Percentiles rank a stretch among this genome's conserved stretches.
Evolutionary conservation across 2,888 invertebrate genomes (phyloP).

Genomic region (Rapana venosa): DNA sequence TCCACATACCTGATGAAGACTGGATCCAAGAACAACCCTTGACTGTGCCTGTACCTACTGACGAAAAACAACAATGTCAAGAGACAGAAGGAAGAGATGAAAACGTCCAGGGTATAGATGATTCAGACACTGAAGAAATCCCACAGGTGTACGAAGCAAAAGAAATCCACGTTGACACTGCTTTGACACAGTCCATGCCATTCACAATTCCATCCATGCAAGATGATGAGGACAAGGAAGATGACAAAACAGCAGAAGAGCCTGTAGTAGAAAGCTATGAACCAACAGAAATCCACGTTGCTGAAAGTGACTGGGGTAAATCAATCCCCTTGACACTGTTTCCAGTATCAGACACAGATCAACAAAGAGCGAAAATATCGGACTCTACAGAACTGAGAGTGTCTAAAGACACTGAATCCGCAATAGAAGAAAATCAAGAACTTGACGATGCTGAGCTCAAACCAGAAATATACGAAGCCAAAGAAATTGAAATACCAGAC

Average conservation of each 20-base stretch:
- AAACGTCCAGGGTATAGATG: no score
- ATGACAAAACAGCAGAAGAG: not conserved
- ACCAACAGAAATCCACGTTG: not conserved
- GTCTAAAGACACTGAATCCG: no score
- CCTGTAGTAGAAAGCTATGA: not conserved
- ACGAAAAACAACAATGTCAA: not conserved
- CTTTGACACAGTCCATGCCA: not conserved
- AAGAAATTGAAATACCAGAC: not conserved
- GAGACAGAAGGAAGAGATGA: not conserved
- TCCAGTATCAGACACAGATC: not conserved
- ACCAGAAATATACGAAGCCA: not conserved
- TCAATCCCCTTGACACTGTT: not conserved
- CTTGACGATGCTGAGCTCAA: not conserved
- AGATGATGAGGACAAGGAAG: not conserved
- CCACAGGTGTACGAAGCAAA: not conserved
- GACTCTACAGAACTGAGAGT: not conserved
- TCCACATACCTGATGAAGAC: not conserved
- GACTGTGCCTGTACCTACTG: not conserved
- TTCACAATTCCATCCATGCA: not conserved
- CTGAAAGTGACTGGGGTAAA: not conserved
- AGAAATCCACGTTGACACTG: constrained; percentile 6
- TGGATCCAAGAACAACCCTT: not conserved
- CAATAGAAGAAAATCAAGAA: not conserved
- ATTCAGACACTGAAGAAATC: not conserved
- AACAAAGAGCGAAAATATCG: not conserved